A percentile compares a stretch with the other conserved stretches of the same genome.
Evolutionary conservation across 2,797 vertebrate genomes (phyloP).

Genomic region (Enteromius mattozi): DNA sequence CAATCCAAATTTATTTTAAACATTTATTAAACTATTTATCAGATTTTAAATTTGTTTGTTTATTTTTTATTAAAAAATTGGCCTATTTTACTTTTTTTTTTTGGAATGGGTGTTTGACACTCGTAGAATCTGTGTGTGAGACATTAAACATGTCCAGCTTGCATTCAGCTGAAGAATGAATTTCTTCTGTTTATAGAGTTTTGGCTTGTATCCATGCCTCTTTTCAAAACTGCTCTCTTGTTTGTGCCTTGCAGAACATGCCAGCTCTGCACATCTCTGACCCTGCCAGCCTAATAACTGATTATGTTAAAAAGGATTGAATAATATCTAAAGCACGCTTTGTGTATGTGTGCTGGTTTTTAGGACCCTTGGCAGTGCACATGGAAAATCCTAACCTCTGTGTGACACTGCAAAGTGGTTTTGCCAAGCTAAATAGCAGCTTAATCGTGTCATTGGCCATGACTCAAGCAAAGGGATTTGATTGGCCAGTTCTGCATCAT

Average conservation of each 20-base stretch:
- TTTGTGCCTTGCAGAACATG: slow-evolving; percentile 24
- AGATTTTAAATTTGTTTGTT: neutral
- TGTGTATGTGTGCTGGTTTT: slow-evolving; percentile 54
- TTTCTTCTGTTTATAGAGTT: neutral
- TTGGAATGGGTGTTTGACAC: neutral
- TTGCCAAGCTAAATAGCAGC: slow-evolving; percentile 45
- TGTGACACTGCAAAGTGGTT: slow-evolving; percentile 37
- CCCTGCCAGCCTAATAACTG: slow-evolving; percentile 68
- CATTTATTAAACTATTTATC: neutral
- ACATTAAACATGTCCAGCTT: neutral
- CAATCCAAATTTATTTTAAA: neutral
- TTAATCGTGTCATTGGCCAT: slow-evolving; percentile 38
- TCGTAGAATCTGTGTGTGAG: neutral
- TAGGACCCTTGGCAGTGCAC: slow-evolving; percentile 60
- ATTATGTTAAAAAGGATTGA: slow-evolving; percentile 70
- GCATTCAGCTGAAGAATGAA: neutral
- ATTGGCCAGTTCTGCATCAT: slow-evolving; percentile 21
- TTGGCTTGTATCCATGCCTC: neutral
- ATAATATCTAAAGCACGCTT: slow-evolving; percentile 67
- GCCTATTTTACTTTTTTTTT: neutral
- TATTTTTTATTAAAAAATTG: neutral
- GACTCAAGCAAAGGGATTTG: slow-evolving; percentile 44
- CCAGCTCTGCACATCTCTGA: slow-evolving; percentile 56
- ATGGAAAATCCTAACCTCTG: slow-evolving; percentile 56
- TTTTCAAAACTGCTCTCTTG: neutral